Evolutionary conservation across 2,797 vertebrate genomes (phyloP), one percentile per base, ranked within the genome.

Genomic region (Eptatretus atami): DNA sequence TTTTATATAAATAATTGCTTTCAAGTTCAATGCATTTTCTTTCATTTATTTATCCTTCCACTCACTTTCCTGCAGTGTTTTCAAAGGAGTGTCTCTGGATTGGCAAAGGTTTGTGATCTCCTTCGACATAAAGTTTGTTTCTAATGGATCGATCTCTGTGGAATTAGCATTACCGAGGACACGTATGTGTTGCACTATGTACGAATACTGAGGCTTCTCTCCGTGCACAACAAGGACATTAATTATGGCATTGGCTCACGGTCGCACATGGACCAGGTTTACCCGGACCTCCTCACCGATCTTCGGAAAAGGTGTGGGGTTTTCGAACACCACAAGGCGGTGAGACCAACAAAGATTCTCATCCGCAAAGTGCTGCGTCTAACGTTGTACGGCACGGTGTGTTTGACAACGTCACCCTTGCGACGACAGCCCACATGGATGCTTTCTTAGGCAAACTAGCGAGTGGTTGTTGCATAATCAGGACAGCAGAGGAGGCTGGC

Each of bases 311-410:
- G 92, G 92, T 2, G 79, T 95, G 1, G 92, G 92, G 1, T 78
- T 98, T 68, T 96, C 92, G 12, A 90, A 84, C 78, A 98, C n/a
- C 92, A 1, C n/a, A 98, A 98, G 74, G 90, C 87, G 0, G 92
- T 96, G 19, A 87, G 81, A 70, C 82, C 82, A 54, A 98, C 92
- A 44, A 94, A 84, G 75, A 84, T 90, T 67, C 81, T 94, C 84
- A 88, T 90, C 65, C 79, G 76, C 63, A 77, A 79, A 13, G 81
- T 95, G 66, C 76, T 93, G 64, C 76, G 75, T 44, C 10, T 98
- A 66, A 71, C 83, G 15, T 76, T 80, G 0, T 79, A 73, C 1
- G 92, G 92, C 1, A 80, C 74, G 1, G 90, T 54, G 77, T 77
- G 63, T 74, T 93, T 0, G 90, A 96, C 73, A 98, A 94, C 53